Conservation (phyloP, 2,888 invertebrate genomes). For the Gastrophysa polygoni region DNA sequence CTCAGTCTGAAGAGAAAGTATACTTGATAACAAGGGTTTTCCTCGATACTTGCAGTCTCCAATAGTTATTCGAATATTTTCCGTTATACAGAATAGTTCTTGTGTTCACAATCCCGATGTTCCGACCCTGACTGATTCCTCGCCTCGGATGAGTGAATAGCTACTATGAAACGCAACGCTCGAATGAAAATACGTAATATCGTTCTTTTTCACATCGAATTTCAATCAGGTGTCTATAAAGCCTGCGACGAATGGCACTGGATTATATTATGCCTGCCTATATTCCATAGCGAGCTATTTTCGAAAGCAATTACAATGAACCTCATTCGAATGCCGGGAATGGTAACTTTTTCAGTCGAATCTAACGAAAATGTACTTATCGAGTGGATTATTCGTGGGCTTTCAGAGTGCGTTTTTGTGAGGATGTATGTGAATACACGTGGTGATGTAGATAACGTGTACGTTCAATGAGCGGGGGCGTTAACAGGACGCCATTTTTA, state of each 20-base stretch:
- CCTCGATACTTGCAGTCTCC: too few species aligned
- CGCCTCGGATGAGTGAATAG: too few species aligned
- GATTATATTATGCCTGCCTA: constrained; percentile 34
- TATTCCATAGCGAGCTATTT: constrained; percentile 40
- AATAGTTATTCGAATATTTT: too few species aligned
- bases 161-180: constrained; percentile 38
- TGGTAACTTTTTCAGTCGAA: constrained; percentile 31
- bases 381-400: not conserved
- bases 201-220: constrained; percentile 38
- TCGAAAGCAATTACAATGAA: constrained; percentile 40
- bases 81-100: too few species aligned
- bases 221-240: constrained; percentile 43
- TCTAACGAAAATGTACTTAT: constrained; percentile 4
- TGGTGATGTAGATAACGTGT: too few species aligned
- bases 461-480: too few species aligned
- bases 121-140: too few species aligned
- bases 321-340: constrained; percentile 36
- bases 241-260: constrained; percentile 21
- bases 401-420: not conserved
- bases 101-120: too few species aligned
- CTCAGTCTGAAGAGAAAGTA: too few species aligned
- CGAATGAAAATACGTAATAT: too few species aligned
- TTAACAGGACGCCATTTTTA: too few species aligned
- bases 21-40: too few species aligned
- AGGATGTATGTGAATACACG: not conserved